These are phyloP conservation scores for Hippopotamus amphibius DNA, from an alignment of 2,113 vertebrate species.

Conservation along the genomic window DNA sequence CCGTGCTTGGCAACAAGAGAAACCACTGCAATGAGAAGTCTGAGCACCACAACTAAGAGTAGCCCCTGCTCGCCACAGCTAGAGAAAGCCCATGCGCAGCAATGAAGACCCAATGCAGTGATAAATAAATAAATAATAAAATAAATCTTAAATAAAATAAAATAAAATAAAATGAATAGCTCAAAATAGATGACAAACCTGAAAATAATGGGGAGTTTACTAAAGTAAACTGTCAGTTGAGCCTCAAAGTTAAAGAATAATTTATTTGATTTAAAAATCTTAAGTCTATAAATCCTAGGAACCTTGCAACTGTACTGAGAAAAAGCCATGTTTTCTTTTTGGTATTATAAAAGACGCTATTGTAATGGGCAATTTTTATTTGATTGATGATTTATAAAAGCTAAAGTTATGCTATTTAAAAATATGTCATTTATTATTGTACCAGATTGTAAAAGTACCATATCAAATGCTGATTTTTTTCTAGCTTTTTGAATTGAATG, in stretches of 20 bases:
- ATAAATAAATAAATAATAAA: too few relatives aligned
- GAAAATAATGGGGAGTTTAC: neutral
- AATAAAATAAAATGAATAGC: too few relatives aligned
- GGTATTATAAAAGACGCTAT: neutral
- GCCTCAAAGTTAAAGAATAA: neutral
- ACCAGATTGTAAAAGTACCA: neutral
- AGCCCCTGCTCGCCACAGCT: too few relatives aligned
- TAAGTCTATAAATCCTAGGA: neutral
- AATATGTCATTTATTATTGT: neutral
- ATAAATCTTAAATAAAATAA: too few relatives aligned
- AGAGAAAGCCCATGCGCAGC: too few relatives aligned
- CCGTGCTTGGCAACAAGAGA: too few relatives aligned
- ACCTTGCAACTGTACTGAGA: neutral
- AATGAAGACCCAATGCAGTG: too few relatives aligned
- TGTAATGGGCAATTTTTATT: neutral
- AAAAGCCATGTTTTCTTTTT: neutral
- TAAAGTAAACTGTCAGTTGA: neutral
- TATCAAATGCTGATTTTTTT: neutral
- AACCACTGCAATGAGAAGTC: too few relatives aligned
- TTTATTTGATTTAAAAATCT: conserved; percentile 28
- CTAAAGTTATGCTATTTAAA: neutral
- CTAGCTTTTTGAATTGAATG: neutral
- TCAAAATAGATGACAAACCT: neutral
- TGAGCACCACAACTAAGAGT: too few relatives aligned
- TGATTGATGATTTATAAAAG: neutral